Conservation (phyloP, 2,113 vertebrate genomes). For the Dicerorhinus sumatrensis region DNA sequence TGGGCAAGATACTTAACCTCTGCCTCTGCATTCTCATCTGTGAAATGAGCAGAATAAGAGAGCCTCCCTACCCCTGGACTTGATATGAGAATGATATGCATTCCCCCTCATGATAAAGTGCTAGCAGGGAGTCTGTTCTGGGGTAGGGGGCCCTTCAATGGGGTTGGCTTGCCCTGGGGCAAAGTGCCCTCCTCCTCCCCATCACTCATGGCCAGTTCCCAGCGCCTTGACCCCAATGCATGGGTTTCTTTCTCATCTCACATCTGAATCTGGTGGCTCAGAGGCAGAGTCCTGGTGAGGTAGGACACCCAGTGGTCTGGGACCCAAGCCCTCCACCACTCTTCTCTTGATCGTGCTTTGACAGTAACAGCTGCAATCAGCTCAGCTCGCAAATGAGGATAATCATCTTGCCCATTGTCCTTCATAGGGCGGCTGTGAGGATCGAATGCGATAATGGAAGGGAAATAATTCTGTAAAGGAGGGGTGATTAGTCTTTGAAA, state of each 20-base stretch:
- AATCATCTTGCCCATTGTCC: not conserved
- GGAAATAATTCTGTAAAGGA: conserved; percentile 51
- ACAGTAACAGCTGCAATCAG: conserved; percentile 13
- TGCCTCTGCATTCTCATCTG: not conserved
- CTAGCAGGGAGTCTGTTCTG: not conserved
- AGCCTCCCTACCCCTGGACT: not conserved
- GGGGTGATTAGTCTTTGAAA: conserved; percentile 51
- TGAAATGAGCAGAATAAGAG: not conserved
- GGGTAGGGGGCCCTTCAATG: not conserved
- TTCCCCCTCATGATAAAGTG: not conserved
- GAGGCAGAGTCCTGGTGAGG: not conserved
- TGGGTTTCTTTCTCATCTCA: not conserved
- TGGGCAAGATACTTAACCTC: not conserved
- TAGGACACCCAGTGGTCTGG: not conserved
- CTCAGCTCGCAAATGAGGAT: conserved; percentile 3
- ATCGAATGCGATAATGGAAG: conserved; percentile 49
- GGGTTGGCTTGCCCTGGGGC: not conserved
- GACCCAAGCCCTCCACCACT: not conserved
- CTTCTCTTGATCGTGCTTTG: not conserved
- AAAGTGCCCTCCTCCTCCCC: not conserved
- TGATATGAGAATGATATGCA: not conserved
- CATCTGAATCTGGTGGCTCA: not conserved
- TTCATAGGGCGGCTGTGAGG: not conserved
- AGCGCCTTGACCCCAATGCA: not conserved
- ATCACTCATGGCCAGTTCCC: not conserved